Evolutionary conservation across 2,113 vertebrate genomes (phyloP).

Genomic region (Scophthalmus maximus): DNA sequence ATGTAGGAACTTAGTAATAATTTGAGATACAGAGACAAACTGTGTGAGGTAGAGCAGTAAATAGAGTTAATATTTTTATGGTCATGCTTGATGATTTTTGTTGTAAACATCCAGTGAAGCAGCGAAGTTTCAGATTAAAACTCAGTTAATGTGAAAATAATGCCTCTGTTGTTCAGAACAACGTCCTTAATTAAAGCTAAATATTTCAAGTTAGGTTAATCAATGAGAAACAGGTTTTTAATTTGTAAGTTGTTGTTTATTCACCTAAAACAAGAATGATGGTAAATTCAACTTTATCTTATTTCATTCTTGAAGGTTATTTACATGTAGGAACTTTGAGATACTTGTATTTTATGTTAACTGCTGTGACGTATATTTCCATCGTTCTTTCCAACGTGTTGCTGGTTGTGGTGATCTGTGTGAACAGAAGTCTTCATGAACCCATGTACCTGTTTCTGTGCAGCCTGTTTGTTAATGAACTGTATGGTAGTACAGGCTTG

Average conservation of each 20-base stretch:
- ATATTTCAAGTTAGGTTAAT: no score
- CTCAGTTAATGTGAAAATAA: no score
- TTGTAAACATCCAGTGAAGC: no score
- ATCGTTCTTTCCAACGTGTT: background rate
- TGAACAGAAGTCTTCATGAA: slow-evolving; percentile 58
- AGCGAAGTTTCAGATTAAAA: no score
- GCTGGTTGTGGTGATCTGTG: slow-evolving; percentile 39
- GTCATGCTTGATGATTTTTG: no score
- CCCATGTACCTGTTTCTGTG: slow-evolving; percentile 64
- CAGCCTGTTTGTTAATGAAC: slow-evolving; percentile 23
- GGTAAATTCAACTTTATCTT: slow-evolving; percentile 11
- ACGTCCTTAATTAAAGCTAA: no score
- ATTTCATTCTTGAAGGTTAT: slow-evolving; percentile 30
- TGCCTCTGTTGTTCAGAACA: no score
- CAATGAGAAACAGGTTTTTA: no score
- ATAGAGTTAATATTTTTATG: no score
- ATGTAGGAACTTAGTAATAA: background rate
- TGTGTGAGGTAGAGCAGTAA: no score
- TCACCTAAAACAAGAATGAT: background rate
- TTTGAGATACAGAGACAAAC: background rate
- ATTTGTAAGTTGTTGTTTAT: no score
- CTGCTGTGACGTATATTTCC: background rate
- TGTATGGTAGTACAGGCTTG: slow-evolving; percentile 9
- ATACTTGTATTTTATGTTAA: slow-evolving; percentile 1
- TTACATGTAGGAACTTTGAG: background rate